phyloP scores from a whole-genome alignment of 2,113 vertebrate species.

The Taurulus bubalis region DNA sequence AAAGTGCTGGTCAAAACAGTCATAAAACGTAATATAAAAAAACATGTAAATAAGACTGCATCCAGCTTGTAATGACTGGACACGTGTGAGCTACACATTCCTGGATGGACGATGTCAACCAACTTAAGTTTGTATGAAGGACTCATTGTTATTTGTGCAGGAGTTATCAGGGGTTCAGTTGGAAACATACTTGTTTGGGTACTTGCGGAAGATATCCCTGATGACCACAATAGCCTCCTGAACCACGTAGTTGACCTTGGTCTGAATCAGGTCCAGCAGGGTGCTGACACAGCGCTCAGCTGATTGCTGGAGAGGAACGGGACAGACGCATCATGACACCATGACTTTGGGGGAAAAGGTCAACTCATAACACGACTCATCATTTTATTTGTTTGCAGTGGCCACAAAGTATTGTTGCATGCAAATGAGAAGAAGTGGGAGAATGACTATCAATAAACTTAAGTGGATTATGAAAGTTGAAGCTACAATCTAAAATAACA shows the following conservation, averaged over 20 bases:
- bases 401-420: not conserved
- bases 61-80: too few species aligned
- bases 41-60: too few species aligned
- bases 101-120: too few species aligned
- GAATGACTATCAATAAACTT: not conserved
- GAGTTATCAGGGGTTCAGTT: not conserved
- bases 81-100: too few species aligned
- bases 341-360: not conserved
- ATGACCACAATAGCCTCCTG: slow-evolving; percentile 98
- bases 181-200: slow-evolving; percentile 94
- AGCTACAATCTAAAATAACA: not conserved
- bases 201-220: slow-evolving; percentile 98
- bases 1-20: not conserved
- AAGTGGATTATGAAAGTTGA: not conserved
- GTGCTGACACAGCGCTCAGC: slow-evolving; percentile 98
- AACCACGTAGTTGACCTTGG: slow-evolving; percentile 98
- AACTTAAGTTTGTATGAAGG: too few species aligned
- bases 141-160: not conserved
- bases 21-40: not conserved
- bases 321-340: not conserved
- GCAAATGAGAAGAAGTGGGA: not conserved
- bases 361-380: not conserved
- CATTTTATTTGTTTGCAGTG: not conserved
- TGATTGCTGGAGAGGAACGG: slow-evolving; percentile 88
- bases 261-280: slow-evolving; percentile 96